Evolutionary conservation across 1,140 invertebrate species (phyloP).

Genomic region (Carposina sasakii): DNA sequence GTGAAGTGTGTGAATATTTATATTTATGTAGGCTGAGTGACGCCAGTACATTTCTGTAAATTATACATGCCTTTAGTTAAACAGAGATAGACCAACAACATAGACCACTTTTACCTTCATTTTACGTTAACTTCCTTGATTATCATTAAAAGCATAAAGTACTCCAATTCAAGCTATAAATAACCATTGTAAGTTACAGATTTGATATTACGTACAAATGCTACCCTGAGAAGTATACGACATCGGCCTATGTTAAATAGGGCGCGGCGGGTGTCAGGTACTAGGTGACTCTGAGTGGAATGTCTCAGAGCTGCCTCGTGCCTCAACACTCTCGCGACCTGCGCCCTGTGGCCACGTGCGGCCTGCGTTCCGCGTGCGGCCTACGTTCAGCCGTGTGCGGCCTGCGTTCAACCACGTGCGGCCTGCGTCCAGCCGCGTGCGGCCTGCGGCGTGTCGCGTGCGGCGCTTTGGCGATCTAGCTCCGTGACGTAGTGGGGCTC

Average conservation of each 20-base stretch:
- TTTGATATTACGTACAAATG: too few relatives aligned
- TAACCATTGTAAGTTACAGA: too few relatives aligned
- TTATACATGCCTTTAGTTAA: too few relatives aligned
- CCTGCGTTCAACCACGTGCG: constrained; percentile 35
- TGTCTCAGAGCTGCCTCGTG: constrained; percentile 66
- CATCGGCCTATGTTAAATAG: not conserved
- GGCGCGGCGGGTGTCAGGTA: constrained; percentile 77
- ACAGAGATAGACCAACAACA: too few relatives aligned
- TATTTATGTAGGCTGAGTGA: too few relatives aligned
- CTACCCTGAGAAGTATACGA: not conserved
- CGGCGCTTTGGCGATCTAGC: constrained; percentile 95
- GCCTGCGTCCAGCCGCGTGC: constrained; percentile 40
- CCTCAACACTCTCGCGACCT: constrained; percentile 30
- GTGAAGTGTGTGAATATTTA: too few relatives aligned
- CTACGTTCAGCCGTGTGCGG: not conserved
- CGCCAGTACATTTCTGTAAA: too few relatives aligned
- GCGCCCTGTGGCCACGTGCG: constrained; percentile 5
- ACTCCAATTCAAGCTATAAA: too few relatives aligned
- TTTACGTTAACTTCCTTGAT: too few relatives aligned
- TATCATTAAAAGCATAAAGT: too few relatives aligned
- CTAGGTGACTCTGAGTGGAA: constrained; percentile 86
- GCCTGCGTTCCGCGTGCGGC: not conserved
- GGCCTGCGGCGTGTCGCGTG: constrained; percentile 29
- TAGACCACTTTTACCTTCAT: too few relatives aligned
- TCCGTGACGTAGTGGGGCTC: constrained; percentile 87